Percentiles rank a stretch among this genome's conserved stretches.
These are phyloP conservation scores for Anguilla megastoma DNA, from an alignment of 2,797 vertebrate genomes.

Conservation along the genomic window DNA sequence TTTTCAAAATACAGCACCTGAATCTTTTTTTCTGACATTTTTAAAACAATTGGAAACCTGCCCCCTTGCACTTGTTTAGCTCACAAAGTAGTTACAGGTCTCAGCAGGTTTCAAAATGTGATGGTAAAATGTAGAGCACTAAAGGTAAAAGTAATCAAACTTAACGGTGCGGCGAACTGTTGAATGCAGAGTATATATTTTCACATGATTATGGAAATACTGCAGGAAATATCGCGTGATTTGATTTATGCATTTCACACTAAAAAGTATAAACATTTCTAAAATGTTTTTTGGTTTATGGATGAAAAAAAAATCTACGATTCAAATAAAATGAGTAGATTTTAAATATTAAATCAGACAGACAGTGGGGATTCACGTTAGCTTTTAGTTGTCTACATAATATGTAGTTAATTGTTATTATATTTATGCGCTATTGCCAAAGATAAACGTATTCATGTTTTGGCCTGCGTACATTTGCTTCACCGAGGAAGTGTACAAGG, in stretches of 20 bases:
- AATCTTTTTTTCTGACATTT: not conserved
- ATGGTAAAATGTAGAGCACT: not conserved
- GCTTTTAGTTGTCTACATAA: not conserved
- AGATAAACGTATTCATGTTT: constrained; percentile 12
- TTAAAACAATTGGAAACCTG: constrained; percentile 27
- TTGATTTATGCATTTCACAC: constrained; percentile 20
- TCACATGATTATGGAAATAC: constrained; percentile 42
- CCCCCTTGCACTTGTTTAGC: not conserved
- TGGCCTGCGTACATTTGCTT: not conserved
- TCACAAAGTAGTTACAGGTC: not conserved
- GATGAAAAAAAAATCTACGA: not conserved
- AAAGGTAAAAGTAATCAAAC: constrained; percentile 1
- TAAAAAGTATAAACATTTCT: not conserved
- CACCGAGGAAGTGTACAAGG: not conserved
- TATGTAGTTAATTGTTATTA: not conserved
- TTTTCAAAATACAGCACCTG: not conserved
- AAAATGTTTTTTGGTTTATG: not conserved
- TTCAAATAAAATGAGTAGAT: not conserved
- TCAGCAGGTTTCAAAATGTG: not conserved
- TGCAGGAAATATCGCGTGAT: not conserved
- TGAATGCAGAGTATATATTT: constrained; percentile 39
- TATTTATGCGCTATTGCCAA: not conserved
- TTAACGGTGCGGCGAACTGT: not conserved
- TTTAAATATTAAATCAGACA: not conserved
- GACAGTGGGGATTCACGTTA: not conserved